These are phyloP conservation scores for Drosophila burlai DNA, from an alignment of 1,140 invertebrate genomes.

Conservation along the genomic window DNA sequence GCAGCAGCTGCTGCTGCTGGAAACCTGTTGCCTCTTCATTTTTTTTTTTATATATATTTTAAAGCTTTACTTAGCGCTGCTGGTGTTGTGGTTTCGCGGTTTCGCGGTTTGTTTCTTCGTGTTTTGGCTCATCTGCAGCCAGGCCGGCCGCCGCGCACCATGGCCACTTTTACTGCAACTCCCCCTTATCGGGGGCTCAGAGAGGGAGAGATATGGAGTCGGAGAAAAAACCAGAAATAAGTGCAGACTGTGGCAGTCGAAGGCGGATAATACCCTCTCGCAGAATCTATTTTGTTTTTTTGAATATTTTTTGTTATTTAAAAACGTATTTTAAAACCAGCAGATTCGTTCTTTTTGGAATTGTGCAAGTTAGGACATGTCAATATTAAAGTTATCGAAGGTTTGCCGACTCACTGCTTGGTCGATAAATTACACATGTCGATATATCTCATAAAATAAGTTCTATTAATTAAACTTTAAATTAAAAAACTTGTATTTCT, in stretches of 20 bases:
- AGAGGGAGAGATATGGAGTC: not conserved
- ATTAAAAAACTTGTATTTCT: not conserved
- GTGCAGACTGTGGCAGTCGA: not conserved
- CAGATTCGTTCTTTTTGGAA: no score
- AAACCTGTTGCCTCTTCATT: constrained; percentile 59
- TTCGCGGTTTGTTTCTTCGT: constrained; percentile 11
- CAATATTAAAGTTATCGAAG: not conserved
- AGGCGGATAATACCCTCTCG: not conserved
- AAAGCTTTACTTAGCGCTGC: constrained; percentile 24
- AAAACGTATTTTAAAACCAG: not conserved
- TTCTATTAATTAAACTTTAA: not conserved
- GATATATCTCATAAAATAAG: not conserved
- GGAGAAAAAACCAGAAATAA: not conserved
- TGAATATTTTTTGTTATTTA: not conserved
- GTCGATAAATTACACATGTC: not conserved
- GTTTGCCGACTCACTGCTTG: not conserved
- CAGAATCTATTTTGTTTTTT: no score
- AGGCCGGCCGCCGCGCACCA: constrained; percentile 13
- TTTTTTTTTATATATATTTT: constrained; percentile 4
- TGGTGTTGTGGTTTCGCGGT: constrained; percentile 22
- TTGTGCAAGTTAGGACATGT: not conserved
- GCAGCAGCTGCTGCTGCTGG: constrained; percentile 42
- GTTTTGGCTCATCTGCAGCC: constrained; percentile 63
- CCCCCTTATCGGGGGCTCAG: constrained; percentile 14
- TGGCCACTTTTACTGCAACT: constrained; percentile 68